These are phyloP conservation scores for Hetaerina americana DNA, from an alignment of 1,140 invertebrate species.

Conservation along the genomic window DNA sequence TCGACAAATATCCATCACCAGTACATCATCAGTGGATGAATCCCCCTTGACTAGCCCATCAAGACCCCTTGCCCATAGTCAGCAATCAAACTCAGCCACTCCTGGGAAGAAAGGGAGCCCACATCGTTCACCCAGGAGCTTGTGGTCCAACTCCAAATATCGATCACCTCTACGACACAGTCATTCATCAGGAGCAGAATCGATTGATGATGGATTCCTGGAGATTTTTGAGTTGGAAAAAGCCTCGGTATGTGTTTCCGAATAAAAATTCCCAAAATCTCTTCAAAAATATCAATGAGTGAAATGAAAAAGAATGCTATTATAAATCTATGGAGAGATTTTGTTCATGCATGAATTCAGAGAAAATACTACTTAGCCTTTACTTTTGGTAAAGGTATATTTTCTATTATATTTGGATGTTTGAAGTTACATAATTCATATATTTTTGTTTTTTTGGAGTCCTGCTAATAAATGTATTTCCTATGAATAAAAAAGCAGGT, in stretches of 20 bases:
- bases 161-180: neutral
- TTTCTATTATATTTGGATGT: too few species aligned
- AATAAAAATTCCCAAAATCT: conserved; percentile 26
- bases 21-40: neutral
- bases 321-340: conserved; percentile 23
- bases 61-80: neutral
- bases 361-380: too few species aligned
- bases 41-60: neutral
- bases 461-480: conserved; percentile 22
- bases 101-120: neutral
- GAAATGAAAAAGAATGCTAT: conserved; percentile 23
- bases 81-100: neutral
- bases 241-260: conserved; percentile 20
- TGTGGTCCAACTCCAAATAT: neutral
- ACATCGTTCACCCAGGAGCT: neutral
- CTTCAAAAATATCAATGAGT: conserved; percentile 28
- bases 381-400: too few species aligned
- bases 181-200: conserved; percentile 39
- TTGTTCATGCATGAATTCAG: neutral
- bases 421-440: neutral
- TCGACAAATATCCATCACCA: neutral
- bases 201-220: conserved; percentile 52
- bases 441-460: conserved; percentile 7
- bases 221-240: conserved; percentile 49
- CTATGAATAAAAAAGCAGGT: too few species aligned